These are phyloP conservation scores for Philotrypesis tridentata DNA, from an alignment of 1,140 invertebrate genomes.

Conservation along the genomic window DNA sequence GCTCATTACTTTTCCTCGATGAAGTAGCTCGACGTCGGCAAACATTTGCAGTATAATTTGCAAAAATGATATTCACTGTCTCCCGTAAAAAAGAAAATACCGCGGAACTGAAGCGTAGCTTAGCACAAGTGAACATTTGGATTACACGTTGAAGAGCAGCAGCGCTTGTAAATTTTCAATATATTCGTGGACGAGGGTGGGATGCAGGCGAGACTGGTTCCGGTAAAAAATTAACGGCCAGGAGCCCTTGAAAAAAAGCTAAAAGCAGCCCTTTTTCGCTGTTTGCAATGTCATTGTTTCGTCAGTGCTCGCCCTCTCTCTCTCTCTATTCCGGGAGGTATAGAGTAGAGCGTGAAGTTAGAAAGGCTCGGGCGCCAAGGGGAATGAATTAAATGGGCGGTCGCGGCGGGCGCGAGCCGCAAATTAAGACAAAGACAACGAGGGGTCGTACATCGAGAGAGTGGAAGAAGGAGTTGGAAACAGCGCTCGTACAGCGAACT, in stretches of 20 bases:
- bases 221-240: background rate
- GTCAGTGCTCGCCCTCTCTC: too few species aligned
- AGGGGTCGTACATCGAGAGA: slow-evolving; percentile 2
- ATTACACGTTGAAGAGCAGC: too few species aligned
- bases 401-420: slow-evolving; percentile 4
- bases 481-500: slow-evolving; percentile 3
- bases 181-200: too few species aligned
- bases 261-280: slow-evolving; percentile 15
- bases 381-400: slow-evolving; percentile 37
- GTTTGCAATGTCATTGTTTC: background rate
- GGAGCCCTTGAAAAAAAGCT: background rate
- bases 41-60: background rate
- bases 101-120: too few species aligned
- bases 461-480: slow-evolving; percentile 29
- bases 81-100: too few species aligned
- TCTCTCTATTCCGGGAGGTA: background rate
- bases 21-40: background rate
- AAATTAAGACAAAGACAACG: slow-evolving; percentile 18
- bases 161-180: too few species aligned
- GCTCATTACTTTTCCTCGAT: background rate
- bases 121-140: too few species aligned
- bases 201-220: background rate
- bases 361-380: background rate
- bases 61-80: background rate
- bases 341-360: background rate